phyloP scores from a whole-genome alignment of 2,113 vertebrate species.

The Sigmodon hispidus region DNA sequence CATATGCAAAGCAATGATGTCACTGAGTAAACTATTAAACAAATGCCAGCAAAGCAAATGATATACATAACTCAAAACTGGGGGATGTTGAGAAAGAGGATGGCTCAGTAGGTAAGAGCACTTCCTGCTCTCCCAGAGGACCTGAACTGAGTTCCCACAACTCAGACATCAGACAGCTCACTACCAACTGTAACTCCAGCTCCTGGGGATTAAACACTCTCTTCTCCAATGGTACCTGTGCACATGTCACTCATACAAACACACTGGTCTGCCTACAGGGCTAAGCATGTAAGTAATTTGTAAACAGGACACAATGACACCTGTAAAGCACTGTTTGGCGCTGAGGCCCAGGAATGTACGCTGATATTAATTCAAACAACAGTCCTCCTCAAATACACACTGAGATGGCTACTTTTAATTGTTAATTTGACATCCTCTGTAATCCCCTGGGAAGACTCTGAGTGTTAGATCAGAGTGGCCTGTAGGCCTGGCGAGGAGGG shows the following conservation, averaged over 20 bases:
- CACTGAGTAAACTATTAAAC: background rate
- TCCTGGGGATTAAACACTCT: background rate
- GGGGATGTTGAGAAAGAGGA: background rate
- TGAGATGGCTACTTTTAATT: background rate
- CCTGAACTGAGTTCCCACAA: background rate
- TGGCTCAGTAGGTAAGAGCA: background rate
- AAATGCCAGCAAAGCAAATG: background rate
- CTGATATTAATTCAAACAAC: conserved; percentile 4
- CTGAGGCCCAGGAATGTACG: background rate
- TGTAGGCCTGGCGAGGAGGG: background rate
- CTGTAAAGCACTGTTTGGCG: background rate
- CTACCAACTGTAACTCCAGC: background rate
- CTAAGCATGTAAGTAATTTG: background rate
- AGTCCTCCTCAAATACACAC: background rate
- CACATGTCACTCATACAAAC: background rate
- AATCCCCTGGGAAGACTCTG: background rate
- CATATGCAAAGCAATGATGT: background rate
- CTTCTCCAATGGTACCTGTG: background rate
- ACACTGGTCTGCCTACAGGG: background rate
- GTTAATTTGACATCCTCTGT: background rate
- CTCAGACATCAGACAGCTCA: background rate
- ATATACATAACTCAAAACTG: background rate
- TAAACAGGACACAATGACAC: background rate
- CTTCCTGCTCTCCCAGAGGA: background rate
- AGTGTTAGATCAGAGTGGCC: background rate